Conservation (phyloP, 2,888 invertebrate species). For the Metallyticus violacea region DNA sequence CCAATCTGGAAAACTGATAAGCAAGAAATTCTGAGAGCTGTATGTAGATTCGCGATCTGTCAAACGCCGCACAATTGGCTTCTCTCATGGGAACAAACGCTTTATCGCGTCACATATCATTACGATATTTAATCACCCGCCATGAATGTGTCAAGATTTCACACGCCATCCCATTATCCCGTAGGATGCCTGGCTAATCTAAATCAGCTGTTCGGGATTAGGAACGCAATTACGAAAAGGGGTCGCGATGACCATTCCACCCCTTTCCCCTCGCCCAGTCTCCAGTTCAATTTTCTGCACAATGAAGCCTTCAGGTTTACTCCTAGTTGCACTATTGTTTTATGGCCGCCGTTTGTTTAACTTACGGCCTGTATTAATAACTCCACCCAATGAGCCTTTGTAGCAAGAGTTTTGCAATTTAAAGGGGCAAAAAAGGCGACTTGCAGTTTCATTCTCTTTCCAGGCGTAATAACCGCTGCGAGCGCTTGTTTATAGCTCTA, state of each 20-base stretch:
- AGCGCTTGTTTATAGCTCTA: background rate
- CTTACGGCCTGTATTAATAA: background rate
- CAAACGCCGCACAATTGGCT: too few species aligned
- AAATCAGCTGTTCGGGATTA: background rate
- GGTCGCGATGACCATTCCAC: background rate
- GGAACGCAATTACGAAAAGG: background rate
- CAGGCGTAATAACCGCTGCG: background rate
- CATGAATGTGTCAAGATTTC: background rate
- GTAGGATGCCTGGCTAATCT: background rate
- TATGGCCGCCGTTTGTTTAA: too few species aligned
- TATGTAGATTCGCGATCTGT: too few species aligned
- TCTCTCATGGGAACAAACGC: too few species aligned
- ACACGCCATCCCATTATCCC: background rate
- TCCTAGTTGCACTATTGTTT: background rate
- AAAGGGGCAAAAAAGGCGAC: background rate
- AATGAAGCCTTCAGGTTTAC: background rate
- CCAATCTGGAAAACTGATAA: too few species aligned
- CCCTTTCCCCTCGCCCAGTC: background rate
- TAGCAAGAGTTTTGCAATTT: background rate
- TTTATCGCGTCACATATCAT: background rate
- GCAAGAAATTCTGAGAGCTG: too few species aligned
- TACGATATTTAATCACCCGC: background rate
- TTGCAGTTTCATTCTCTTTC: background rate
- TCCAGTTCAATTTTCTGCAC: background rate
- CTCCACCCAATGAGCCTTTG: background rate